Percentiles rank a stretch among this genome's conserved stretches.
These are phyloP conservation scores for Ephestia elutella DNA, from an alignment of 1,140 invertebrate genomes.

Conservation along the genomic window DNA sequence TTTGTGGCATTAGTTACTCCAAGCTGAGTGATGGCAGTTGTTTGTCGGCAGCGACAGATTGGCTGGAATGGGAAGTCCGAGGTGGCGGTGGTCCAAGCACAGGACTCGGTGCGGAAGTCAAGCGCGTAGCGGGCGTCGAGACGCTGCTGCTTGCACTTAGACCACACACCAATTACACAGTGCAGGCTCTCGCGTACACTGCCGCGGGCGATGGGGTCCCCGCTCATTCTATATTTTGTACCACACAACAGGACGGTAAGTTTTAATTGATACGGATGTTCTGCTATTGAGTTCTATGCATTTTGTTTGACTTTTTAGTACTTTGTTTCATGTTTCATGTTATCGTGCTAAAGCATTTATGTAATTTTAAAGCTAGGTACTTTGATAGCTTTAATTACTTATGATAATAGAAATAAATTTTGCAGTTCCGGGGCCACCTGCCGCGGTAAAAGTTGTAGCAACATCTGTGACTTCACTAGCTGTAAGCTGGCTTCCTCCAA, in stretches of 20 bases:
- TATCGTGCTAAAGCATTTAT: not conserved
- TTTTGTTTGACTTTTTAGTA: not conserved
- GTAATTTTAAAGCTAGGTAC: no score
- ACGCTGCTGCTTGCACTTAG: conserved; percentile 83
- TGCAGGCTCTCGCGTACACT: conserved; percentile 89
- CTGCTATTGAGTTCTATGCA: conserved; percentile 6
- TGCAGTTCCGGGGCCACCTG: conserved; percentile 86
- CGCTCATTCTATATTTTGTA: conserved; percentile 84
- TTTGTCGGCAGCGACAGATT: conserved; percentile 67
- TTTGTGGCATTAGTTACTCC: conserved; percentile 19
- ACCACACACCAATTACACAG: conserved; percentile 88
- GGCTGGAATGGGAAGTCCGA: conserved; percentile 65
- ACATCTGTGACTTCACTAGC: conserved; percentile 85
- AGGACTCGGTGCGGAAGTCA: conserved; percentile 76
- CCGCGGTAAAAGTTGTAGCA: conserved; percentile 86
- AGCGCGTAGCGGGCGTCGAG: conserved; percentile 84
- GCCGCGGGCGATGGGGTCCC: conserved; percentile 87
- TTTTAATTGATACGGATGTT: conserved; percentile 10
- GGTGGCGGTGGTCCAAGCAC: conserved; percentile 31
- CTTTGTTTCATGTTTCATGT: not conserved
- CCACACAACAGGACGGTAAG: conserved; percentile 86
- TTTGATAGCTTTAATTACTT: no score
- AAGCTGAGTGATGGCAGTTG: conserved; percentile 68
- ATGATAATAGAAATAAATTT: conserved; percentile 1
- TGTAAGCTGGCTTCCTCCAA: conserved; percentile 88